A percentile compares a stretch with the other conserved stretches of the same genome.
Evolutionary conservation across 2,797 vertebrate genomes (phyloP).

Genomic region (Gastrophryne carolinensis): DNA sequence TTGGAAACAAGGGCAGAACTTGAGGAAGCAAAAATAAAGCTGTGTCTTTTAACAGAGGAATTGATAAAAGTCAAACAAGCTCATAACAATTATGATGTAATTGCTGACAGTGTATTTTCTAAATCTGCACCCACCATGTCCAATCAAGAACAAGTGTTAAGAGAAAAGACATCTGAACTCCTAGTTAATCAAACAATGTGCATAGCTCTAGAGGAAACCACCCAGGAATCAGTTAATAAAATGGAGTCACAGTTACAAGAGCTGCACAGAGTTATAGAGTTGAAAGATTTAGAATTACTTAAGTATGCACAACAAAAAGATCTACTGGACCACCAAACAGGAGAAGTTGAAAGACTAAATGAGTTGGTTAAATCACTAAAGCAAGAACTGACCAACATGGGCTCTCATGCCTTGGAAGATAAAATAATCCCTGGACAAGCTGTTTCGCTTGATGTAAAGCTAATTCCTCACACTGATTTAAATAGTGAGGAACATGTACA

Average conservation of each 20-base stretch:
- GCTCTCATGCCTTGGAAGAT: background rate
- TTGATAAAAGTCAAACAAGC: slow-evolving; percentile 54
- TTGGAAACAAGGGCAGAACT: slow-evolving; percentile 49
- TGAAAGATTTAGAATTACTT: slow-evolving; percentile 2
- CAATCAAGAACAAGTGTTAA: background rate
- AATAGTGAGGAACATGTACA: slow-evolving; percentile 52
- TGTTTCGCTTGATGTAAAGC: slow-evolving; percentile 68
- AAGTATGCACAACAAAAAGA: background rate
- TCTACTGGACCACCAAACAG: slow-evolving; percentile 1
- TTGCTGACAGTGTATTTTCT: background rate
- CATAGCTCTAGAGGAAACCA: slow-evolving; percentile 6
- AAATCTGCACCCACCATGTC: background rate
- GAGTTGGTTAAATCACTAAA: background rate
- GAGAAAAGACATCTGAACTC: background rate
- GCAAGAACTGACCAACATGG: background rate
- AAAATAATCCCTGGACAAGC: slow-evolving; percentile 61
- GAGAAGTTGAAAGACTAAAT: slow-evolving; percentile 74
- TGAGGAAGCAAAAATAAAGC: slow-evolving; percentile 74
- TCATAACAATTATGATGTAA: background rate
- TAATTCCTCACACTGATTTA: too few species aligned
- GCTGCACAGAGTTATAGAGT: background rate
- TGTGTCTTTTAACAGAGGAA: slow-evolving; percentile 72
- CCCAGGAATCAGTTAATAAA: background rate
- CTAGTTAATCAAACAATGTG: slow-evolving; percentile 1
- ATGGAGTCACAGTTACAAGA: slow-evolving; percentile 3